Conservation (phyloP, 2,797 vertebrate genomes). For the Artibeus jamaicensis region DNA sequence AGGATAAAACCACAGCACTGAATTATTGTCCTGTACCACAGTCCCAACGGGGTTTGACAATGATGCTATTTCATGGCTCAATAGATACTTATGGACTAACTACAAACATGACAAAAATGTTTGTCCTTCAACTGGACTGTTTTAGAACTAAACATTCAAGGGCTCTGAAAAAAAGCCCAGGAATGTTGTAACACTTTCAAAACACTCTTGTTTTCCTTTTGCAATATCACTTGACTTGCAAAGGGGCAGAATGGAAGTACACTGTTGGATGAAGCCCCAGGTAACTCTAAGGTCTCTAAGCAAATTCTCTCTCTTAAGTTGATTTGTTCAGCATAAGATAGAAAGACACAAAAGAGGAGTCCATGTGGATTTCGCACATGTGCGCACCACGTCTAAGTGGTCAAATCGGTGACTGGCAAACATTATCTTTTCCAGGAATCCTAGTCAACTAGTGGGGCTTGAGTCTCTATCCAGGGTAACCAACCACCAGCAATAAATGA, state of each 20-base stretch:
- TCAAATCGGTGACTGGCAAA: not conserved
- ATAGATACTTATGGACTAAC: slow-evolving; percentile 51
- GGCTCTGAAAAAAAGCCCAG: not conserved
- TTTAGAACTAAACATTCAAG: slow-evolving; percentile 30
- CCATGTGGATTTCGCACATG: not conserved
- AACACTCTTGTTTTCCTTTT: slow-evolving; percentile 32
- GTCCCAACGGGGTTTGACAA: slow-evolving; percentile 25
- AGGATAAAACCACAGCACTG: slow-evolving; percentile 24
- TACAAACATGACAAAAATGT: slow-evolving; percentile 43
- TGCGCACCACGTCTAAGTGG: not conserved
- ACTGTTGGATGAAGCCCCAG: not conserved
- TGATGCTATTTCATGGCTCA: slow-evolving; percentile 41
- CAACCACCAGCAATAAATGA: not conserved
- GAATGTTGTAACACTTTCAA: slow-evolving; percentile 26
- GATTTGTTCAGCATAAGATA: not conserved
- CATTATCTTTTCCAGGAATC: not conserved
- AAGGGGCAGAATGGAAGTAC: not conserved
- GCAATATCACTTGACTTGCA: not conserved
- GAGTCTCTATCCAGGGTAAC: not conserved
- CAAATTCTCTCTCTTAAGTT: not conserved
- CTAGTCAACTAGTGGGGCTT: not conserved
- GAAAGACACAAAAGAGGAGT: not conserved
- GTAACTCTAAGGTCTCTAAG: not conserved
- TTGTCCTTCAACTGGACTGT: slow-evolving; percentile 29
- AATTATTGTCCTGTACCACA: slow-evolving; percentile 28